Evolutionary conservation across 2,888 invertebrate genomes (phyloP), one percentile per base, ranked within the genome.

Genomic region (Protophormia terraenovae): DNA sequence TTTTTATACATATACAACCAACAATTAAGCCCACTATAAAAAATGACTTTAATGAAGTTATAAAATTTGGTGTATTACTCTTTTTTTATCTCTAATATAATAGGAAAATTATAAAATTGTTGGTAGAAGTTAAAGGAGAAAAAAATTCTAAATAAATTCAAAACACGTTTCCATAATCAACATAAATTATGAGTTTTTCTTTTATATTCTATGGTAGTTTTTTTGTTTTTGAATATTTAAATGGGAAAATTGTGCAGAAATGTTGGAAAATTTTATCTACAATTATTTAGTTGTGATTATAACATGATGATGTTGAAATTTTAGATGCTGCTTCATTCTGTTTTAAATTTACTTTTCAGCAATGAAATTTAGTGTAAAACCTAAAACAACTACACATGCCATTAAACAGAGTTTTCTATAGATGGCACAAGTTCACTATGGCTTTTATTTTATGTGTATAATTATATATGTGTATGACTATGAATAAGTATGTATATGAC

Each of bases 131-230:
- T 53, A 12, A 38, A n/a, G 19, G 0, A 58, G 16, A 29, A 22
- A n/a, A 64, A 22, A 29, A 64, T 3, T 38, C 3, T 53, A 41
- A 64, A 58, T 22, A 64, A 73, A 85, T 85, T 75, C 82, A 47
- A 50, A 71, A 64, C 85, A 85, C 85, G 85, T 85, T 82, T 73
- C 8, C 29, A 82, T 78, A 85, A 85, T 85, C 81, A 85, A 82
- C 82, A 85, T 82, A 82, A 85, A 82, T 85, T 85, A 78, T 66
- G 55, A 64, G 29, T 55, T 78, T 82, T 75, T 55, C 7, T 5
- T 53, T 24, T 32, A 24, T n/a, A 6, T 16, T 45, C n/a, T 73
- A 10, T 27, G 1, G 2, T 29, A 50, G 10, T 55, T 41, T 53
- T 32, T 27, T 16, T 35, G 4, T n/a, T 60, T 55, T 4, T n/a